Base-by-base conservation (phyloP, 2,797 vertebrate species). In the Channa striata region DNA sequence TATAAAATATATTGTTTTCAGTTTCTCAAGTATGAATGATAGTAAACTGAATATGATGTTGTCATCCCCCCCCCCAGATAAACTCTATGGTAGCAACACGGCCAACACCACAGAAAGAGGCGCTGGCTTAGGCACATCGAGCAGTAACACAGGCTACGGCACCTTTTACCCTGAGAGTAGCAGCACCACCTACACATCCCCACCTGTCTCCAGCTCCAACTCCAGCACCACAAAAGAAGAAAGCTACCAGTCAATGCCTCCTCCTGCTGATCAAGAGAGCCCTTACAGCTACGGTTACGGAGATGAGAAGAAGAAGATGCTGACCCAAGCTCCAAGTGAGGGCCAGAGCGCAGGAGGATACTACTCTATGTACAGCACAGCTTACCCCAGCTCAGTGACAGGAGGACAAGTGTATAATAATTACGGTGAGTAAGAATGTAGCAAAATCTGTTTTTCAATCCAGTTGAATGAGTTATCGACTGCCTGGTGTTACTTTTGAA, bases 201-300 rank as follows among this genome's bases (percentile, higher is more conserved):
- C 82, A 0, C 80, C 89, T 1, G 30, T 62, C 21, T 36, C 77
- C 21, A 69, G 12, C 58, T 4, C 74, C 23, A 33, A 71, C 43
- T 20, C 79, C 42, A 65, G 9, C 72, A 23, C 54, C 25, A 44
- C 43, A 0, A 64, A 87, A 8, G 59, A 2, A 4, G 68, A 81
- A 0, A 88, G 74, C 76, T 95, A 93, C 84, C 91, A 89, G 73
- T 79, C 93, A 0, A 93, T 93, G 79, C 89, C 93, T 1, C 92
- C 93, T 1, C 90, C 90, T 1, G 74, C 80, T 0, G 93, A 93
- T 57, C 93, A 94, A 84, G 88, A 89, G 68, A 94, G 92, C 56
- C 92, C 94, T 1, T 94, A 94, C 81, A 93, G 93, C 78, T 94
- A 94, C 1, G 91, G 91, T 0, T 94, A 94, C 6, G 91, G 93